Conservation (phyloP, 2,888 invertebrate species). For the Athetis lepigone region DNA sequence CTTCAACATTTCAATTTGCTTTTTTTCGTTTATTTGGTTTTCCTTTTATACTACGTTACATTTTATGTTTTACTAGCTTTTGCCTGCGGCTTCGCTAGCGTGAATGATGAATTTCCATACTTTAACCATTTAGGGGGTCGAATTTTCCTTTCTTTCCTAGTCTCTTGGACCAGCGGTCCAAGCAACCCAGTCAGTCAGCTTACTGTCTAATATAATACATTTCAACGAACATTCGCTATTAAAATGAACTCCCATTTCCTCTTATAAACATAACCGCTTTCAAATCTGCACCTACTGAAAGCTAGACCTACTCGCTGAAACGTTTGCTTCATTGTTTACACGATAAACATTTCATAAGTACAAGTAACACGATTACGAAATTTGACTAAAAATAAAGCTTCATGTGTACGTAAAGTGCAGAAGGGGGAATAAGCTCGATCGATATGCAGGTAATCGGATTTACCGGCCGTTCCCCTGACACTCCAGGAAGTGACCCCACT, state of each 20-base stretch:
- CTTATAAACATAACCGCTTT: constrained; percentile 47
- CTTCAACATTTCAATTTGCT: background rate
- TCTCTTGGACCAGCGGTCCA: too few species aligned
- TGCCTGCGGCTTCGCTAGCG: too few species aligned
- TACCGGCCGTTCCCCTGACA: constrained; percentile 75
- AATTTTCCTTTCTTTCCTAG: too few species aligned
- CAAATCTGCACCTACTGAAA: constrained; percentile 52
- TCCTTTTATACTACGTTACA: background rate
- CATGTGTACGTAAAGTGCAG: constrained; percentile 41
- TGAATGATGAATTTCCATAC: too few species aligned
- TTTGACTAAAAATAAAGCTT: constrained; percentile 43
- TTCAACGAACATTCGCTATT: constrained; percentile 15
- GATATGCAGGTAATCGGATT: constrained; percentile 82
- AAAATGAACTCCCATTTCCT: constrained; percentile 18
- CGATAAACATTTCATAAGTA: constrained; percentile 32
- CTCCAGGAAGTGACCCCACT: constrained; percentile 84
- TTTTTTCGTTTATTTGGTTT: background rate
- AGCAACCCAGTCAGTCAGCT: too few species aligned
- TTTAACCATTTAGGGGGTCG: too few species aligned
- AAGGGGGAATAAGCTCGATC: constrained; percentile 76
- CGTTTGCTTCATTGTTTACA: constrained; percentile 50
- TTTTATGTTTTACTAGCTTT: background rate
- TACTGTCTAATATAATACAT: too few species aligned
- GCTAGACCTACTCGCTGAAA: constrained; percentile 33
- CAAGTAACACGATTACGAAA: constrained; percentile 40